Evolutionary conservation across 2,888 invertebrate genomes (phyloP).

Genomic region (Drosophila ustulata): DNA sequence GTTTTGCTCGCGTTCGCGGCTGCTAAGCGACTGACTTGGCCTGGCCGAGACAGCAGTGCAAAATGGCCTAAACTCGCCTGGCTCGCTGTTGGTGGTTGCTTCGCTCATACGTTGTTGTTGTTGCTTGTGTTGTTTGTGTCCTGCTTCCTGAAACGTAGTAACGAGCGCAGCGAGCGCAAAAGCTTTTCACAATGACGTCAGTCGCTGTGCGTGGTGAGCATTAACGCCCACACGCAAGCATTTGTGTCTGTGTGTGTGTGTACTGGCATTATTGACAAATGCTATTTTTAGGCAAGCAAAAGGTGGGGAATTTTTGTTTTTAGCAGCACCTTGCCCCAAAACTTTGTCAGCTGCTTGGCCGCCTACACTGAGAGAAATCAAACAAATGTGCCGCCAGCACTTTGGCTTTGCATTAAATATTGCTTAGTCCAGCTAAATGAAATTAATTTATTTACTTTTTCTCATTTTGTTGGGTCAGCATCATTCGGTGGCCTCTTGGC

Average conservation of each 20-base stretch:
- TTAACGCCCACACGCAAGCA: constrained; percentile 53
- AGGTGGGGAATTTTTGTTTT: constrained; percentile 69
- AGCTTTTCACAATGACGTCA: constrained; percentile 83
- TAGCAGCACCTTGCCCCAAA: constrained; percentile 56
- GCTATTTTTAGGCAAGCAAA: constrained; percentile 69
- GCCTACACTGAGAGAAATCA: constrained; percentile 54
- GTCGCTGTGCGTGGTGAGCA: constrained; percentile 57
- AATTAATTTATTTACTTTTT: not conserved
- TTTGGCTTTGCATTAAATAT: not conserved
- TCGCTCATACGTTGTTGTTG: not conserved
- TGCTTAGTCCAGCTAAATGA: not conserved
- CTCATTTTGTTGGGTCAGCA: not conserved
- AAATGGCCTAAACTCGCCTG: constrained; percentile 64
- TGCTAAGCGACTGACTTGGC: constrained; percentile 77
- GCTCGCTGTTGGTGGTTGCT: constrained; percentile 33
- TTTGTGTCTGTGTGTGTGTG: constrained; percentile 36
- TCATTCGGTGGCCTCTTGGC: not conserved
- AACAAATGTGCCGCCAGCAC: not conserved
- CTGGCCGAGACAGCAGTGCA: constrained; percentile 47
- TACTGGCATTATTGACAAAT: constrained; percentile 69
- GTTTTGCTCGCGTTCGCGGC: constrained; percentile 76
- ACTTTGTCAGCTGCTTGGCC: constrained; percentile 34
- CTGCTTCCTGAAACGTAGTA: constrained; percentile 74
- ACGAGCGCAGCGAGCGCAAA: constrained; percentile 45
- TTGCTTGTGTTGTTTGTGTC: constrained; percentile 56